Evolutionary conservation across 2,113 vertebrate genomes (phyloP).

Genomic region (Elephantulus edwardii): DNA sequence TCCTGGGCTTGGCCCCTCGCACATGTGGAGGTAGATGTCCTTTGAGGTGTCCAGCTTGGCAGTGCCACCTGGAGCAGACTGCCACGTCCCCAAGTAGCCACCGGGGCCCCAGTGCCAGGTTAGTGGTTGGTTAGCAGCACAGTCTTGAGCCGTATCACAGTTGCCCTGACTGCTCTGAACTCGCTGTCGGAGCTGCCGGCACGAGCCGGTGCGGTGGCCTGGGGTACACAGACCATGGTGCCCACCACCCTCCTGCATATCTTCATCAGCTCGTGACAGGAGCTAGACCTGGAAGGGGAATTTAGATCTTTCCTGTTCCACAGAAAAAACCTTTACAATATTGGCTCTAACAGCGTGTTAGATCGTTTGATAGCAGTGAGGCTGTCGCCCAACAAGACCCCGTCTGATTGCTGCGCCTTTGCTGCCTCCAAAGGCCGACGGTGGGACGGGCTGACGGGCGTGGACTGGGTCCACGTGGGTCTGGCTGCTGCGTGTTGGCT

Average conservation of each 20-base stretch:
- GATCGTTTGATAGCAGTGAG: neutral
- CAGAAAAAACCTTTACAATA: neutral
- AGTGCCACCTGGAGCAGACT: too few species aligned
- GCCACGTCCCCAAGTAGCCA: too few species aligned
- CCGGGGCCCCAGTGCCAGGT: too few species aligned
- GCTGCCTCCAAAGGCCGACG: constrained; percentile 16
- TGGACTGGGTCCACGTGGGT: too few species aligned
- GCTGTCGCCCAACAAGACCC: constrained; percentile 6
- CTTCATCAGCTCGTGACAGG: neutral
- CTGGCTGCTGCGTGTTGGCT: too few species aligned
- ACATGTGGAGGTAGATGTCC: too few species aligned
- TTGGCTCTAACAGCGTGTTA: neutral
- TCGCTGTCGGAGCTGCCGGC: neutral
- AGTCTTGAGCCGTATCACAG: too few species aligned
- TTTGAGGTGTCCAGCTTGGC: too few species aligned
- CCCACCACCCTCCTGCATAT: neutral
- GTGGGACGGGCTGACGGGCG: too few species aligned
- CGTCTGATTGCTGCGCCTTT: constrained; percentile 1
- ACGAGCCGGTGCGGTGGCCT: neutral
- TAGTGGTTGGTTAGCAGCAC: too few species aligned
- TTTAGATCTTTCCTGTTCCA: neutral
- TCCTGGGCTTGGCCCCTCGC: too few species aligned
- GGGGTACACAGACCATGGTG: neutral
- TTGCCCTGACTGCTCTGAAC: too few species aligned
- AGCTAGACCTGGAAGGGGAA: neutral